Evolutionary conservation across 2,888 invertebrate genomes (phyloP).

Genomic region (Eupithecia centaureata): DNA sequence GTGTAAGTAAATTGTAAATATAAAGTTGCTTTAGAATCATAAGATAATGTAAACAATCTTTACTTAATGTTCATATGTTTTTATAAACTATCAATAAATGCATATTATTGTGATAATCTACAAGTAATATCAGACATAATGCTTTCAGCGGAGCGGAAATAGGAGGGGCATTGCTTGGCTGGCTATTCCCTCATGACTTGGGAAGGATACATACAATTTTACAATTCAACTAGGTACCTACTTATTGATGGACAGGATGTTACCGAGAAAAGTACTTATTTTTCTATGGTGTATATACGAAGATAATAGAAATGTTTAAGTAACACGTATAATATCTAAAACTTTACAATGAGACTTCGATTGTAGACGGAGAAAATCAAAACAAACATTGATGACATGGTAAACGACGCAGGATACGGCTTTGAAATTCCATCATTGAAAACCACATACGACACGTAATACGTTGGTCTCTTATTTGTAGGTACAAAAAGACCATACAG

Average conservation of each 20-base stretch:
- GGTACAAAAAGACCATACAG: background rate
- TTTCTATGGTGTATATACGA: background rate
- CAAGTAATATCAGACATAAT: background rate
- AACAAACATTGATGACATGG: constrained; percentile 83
- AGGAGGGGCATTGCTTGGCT: constrained; percentile 47
- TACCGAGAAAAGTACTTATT: background rate
- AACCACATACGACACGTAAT: background rate
- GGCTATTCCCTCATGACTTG: constrained; percentile 24
- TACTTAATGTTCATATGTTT: background rate
- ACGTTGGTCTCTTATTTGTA: background rate
- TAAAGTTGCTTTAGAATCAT: background rate
- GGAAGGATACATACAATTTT: constrained; percentile 26
- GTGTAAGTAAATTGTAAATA: too few species aligned
- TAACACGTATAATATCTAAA: background rate
- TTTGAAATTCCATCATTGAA: constrained; percentile 9
- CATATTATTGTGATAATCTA: background rate
- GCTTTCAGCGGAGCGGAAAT: constrained; percentile 45
- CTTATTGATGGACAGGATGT: background rate
- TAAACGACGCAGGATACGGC: constrained; percentile 62
- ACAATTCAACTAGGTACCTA: background rate
- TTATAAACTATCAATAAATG: background rate
- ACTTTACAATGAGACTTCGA: background rate
- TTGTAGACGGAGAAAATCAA: constrained; percentile 68
- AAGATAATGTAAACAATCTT: background rate
- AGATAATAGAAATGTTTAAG: background rate